Conservation (phyloP, 2,797 vertebrate genomes). For the Rachycentron canadum region DNA sequence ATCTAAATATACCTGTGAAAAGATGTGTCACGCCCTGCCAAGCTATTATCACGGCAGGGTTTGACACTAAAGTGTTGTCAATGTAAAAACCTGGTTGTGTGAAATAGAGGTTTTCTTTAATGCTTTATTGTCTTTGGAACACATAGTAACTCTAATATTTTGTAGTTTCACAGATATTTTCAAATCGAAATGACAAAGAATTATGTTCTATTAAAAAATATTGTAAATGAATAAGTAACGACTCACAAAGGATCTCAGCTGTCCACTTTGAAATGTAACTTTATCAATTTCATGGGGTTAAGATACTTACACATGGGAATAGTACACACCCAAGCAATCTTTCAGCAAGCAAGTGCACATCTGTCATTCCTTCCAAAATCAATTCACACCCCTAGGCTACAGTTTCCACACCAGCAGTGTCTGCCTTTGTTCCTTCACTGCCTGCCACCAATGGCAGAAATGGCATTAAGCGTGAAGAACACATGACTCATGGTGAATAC, state of each 20-base stretch:
- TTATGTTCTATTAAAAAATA: background rate
- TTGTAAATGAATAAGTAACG: background rate
- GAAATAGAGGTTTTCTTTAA: background rate
- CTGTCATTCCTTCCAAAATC: conserved; percentile 58
- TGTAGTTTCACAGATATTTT: background rate
- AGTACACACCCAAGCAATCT: conserved; percentile 28
- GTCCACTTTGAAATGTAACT: conserved; percentile 31
- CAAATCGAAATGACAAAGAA: background rate
- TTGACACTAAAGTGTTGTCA: background rate
- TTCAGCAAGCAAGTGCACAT: conserved; percentile 43
- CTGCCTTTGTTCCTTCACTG: conserved; percentile 87
- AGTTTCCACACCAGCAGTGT: conserved; percentile 68
- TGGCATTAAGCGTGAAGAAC: conserved; percentile 89
- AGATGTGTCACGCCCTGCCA: background rate
- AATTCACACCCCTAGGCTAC: conserved; percentile 48
- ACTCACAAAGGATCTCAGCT: background rate
- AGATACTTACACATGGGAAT: conserved; percentile 10
- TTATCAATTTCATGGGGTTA: conserved; percentile 40
- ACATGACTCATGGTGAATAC: conserved; percentile 85
- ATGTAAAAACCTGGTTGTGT: background rate
- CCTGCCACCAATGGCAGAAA: conserved; percentile 89
- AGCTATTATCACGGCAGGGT: background rate
- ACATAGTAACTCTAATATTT: background rate
- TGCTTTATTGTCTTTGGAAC: background rate
- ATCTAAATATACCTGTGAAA: background rate